These are phyloP conservation scores for Tetragonula clypearis DNA, from an alignment of 1,140 invertebrate genomes.

Conservation along the genomic window DNA sequence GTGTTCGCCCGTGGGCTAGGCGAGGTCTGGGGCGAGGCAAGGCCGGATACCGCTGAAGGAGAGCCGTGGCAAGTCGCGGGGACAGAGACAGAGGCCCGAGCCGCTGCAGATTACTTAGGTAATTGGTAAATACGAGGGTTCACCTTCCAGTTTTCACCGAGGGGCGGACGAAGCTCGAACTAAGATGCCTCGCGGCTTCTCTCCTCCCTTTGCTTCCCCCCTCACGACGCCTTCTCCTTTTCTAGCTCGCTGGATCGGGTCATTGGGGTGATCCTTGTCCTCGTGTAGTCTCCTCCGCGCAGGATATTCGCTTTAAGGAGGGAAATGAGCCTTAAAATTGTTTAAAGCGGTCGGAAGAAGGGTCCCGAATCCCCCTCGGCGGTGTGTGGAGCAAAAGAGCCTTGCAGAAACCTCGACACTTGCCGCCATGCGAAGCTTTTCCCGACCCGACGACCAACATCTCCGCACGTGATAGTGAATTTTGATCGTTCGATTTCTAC, in stretches of 20 bases:
- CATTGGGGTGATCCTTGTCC: neutral
- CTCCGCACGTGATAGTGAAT: neutral
- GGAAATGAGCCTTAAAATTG: constrained; percentile 83
- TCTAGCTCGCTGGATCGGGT: neutral
- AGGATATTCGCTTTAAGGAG: constrained; percentile 81
- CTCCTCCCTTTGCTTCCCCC: constrained; percentile 28
- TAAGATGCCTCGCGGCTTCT: constrained; percentile 68
- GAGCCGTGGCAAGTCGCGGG: constrained; percentile 67
- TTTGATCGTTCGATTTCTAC: neutral
- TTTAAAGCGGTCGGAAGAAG: constrained; percentile 80
- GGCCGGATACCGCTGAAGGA: constrained; percentile 58
- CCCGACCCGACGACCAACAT: constrained; percentile 5
- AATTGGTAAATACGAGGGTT: constrained; percentile 82
- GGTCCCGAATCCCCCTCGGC: constrained; percentile 64
- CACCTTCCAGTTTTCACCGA: constrained; percentile 72
- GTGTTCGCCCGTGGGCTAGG: constrained; percentile 65
- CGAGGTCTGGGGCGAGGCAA: constrained; percentile 47
- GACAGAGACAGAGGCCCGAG: constrained; percentile 71
- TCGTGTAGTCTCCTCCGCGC: constrained; percentile 22
- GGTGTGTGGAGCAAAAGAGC: constrained; percentile 49
- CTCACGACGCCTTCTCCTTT: constrained; percentile 45
- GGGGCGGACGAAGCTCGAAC: constrained; percentile 62
- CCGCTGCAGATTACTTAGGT: constrained; percentile 81
- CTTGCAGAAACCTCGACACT: constrained; percentile 64
- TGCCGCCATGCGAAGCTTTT: constrained; percentile 35